Percentiles rank a stretch among this genome's conserved stretches.
These are phyloP conservation scores for Phaethon lepturus DNA, from an alignment of 2,113 vertebrate genomes.

Conservation along the genomic window DNA sequence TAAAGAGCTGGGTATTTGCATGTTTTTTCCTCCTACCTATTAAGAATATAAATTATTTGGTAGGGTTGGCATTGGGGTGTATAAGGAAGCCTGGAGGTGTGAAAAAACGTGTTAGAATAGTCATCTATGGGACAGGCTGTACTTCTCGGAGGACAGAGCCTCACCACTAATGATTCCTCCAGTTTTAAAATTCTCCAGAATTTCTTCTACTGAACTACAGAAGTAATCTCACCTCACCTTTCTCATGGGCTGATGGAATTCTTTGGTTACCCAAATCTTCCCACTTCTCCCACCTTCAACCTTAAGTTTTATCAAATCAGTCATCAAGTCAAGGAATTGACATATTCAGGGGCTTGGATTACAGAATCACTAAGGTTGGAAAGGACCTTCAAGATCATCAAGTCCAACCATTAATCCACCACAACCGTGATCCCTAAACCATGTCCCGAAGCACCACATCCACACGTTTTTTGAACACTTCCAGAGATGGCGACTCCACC, in stretches of 20 bases:
- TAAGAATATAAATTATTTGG: not conserved
- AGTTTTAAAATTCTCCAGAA: not conserved
- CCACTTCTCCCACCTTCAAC: not conserved
- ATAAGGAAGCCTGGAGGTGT: not conserved
- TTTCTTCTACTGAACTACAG: not conserved
- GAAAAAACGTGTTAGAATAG: not conserved
- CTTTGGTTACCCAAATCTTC: not conserved
- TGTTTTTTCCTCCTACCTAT: not conserved
- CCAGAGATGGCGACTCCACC: no score
- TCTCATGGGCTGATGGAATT: no score
- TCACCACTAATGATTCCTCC: not conserved
- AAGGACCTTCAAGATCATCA: no score
- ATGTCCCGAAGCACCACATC: no score
- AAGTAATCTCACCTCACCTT: not conserved
- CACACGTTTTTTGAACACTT: no score
- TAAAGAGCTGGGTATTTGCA: not conserved
- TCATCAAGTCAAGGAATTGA: not conserved
- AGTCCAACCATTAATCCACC: no score
- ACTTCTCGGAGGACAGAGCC: not conserved
- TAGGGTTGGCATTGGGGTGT: not conserved
- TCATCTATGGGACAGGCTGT: not conserved
- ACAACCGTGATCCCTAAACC: no score
- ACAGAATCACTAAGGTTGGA: no score
- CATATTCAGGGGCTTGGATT: not conserved
- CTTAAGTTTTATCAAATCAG: not conserved